phyloP scores from a whole-genome alignment of 2,888 invertebrate genomes.

The Eilema caniola region DNA sequence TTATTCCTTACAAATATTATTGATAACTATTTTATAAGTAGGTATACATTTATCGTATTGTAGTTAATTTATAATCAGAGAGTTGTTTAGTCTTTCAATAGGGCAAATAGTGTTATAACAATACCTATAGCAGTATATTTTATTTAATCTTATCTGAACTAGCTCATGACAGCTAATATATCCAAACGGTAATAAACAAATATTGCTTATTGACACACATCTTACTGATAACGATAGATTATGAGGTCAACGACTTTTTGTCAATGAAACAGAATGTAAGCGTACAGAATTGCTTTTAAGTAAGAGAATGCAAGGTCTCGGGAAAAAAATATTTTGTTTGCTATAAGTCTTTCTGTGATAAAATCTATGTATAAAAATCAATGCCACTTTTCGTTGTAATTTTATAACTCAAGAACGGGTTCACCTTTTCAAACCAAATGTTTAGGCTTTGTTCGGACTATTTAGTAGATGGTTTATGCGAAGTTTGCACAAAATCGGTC shows the following conservation, averaged over 20 bases:
- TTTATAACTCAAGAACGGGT: too few relatives aligned
- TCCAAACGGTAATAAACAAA: conserved; percentile 16
- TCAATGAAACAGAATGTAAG: conserved; percentile 26
- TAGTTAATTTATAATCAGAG: neutral
- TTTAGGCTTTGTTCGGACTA: too few relatives aligned
- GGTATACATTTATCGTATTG: too few relatives aligned
- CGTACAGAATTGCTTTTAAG: neutral
- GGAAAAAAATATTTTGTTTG: neutral
- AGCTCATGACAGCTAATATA: conserved; percentile 26
- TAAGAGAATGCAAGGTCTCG: neutral
- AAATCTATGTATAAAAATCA: neutral
- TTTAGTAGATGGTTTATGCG: too few relatives aligned
- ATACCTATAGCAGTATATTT: neutral
- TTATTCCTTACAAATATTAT: neutral
- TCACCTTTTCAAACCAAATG: too few relatives aligned
- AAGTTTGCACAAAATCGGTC: too few relatives aligned
- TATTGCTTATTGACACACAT: conserved; percentile 48
- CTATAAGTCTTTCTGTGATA: neutral
- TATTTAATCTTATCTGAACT: conserved; percentile 37
- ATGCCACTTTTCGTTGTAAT: too few relatives aligned
- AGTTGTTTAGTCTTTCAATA: neutral
- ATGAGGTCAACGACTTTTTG: conserved; percentile 40
- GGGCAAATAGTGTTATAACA: neutral
- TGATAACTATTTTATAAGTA: too few relatives aligned
- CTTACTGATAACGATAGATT: conserved; percentile 35